Evolutionary conservation across 2,888 invertebrate species (phyloP).

Genomic region (Toxonevra muliebris): DNA sequence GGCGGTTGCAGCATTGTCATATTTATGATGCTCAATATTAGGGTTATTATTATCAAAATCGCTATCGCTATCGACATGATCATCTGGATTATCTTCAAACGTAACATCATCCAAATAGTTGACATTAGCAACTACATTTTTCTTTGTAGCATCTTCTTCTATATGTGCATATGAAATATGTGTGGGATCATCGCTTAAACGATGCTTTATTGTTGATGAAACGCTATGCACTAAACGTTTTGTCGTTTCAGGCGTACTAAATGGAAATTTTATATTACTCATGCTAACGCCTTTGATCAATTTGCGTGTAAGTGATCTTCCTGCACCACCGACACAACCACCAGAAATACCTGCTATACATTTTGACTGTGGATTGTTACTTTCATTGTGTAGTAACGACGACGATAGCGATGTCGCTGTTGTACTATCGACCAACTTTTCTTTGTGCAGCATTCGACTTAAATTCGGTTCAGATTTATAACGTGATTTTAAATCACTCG

Average conservation of each 20-base stretch:
- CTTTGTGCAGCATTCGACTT: conserved; percentile 40
- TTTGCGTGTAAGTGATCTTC: conserved; percentile 54
- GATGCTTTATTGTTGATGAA: conserved; percentile 49
- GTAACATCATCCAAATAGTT: conserved; percentile 46
- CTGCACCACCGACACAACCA: conserved; percentile 37
- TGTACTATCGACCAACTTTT: conserved; percentile 31
- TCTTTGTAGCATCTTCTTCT: conserved; percentile 37
- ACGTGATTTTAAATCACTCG: conserved; percentile 50
- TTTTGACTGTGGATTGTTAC: conserved; percentile 35
- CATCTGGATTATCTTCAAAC: conserved; percentile 40
- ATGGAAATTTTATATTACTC: conserved; percentile 60
- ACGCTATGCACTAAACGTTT: conserved; percentile 54
- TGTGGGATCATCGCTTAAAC: conserved; percentile 48
- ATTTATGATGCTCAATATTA: conserved; percentile 21
- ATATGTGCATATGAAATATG: neutral
- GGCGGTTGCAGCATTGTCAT: conserved; percentile 13
- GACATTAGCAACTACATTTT: conserved; percentile 32
- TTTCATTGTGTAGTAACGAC: conserved; percentile 36
- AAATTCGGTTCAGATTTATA: conserved; percentile 64
- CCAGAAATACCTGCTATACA: conserved; percentile 23
- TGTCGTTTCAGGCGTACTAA: conserved; percentile 56
- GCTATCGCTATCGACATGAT: conserved; percentile 27
- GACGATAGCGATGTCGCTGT: conserved; percentile 38
- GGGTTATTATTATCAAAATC: conserved; percentile 15
- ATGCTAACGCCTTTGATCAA: conserved; percentile 64